Base-by-base conservation (phyloP, 1,140 invertebrate species). In the Polyergus mexicanus region DNA sequence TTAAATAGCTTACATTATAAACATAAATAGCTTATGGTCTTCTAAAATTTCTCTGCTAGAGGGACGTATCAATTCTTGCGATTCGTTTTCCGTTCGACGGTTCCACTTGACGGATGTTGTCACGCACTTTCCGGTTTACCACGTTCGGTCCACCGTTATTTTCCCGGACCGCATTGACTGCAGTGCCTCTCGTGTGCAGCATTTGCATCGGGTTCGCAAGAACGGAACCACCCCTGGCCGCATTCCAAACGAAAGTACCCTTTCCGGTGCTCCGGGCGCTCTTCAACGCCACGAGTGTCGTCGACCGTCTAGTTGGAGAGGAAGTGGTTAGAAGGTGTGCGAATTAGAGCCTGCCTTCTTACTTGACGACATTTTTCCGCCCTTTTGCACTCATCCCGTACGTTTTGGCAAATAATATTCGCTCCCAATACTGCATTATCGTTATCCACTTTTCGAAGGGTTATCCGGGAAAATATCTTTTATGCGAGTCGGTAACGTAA, bases 161-260 rank as follows among this genome's bases (percentile, higher is more conserved):
- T 86, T 78, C 54, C 32, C 72, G 58, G 19, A 35, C 22, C 44
- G 22, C 84, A 47, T 71, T 35, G 65, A 63, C 68, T 60, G 44
- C 41, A 68, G 47, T n/a, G n/a, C 41, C 68, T 87, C 72, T 86
- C 62, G 25, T 28, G 47, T 75, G 47, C 54, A 32, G 62, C 68
- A 84, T 84, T 89, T 91, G 86, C 88, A 91, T 91, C 25, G 85
- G 60, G 44, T 51, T 58, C 41, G 32, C 32, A 54, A 84, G 51
- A 86, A 84, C 72, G 56, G 60, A 75, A 80, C 58, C 47, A 78
- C 13, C 54, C 58, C 78, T 90, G 88, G 83, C 89, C 66, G 65
- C 77, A 83, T 88, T 91, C 90, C 88, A 87, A 84, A 83, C 88
- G 65, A 77, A 87, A 91, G 87, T 74, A 85, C 87, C 71, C 84